Conservation (phyloP, 2,888 invertebrate species). For the Pseudolycoriella hygida region DNA sequence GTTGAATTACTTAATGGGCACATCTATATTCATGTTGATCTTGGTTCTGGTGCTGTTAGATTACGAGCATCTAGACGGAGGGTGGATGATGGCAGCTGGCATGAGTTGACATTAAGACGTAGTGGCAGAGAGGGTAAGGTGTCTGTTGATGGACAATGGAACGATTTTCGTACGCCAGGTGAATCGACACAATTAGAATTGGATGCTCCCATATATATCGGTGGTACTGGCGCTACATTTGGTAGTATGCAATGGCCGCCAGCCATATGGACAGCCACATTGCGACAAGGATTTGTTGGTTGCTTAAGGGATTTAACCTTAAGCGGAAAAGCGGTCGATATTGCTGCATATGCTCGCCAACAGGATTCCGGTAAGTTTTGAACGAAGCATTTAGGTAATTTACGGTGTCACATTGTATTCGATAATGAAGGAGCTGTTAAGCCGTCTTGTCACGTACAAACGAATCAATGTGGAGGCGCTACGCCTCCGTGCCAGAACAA, state of each 20-base stretch:
- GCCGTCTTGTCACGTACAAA: constrained; percentile 70
- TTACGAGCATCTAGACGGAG: constrained; percentile 64
- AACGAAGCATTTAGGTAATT: too few species aligned
- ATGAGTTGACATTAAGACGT: constrained; percentile 69
- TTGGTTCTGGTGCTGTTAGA: constrained; percentile 80
- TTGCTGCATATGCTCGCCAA: constrained; percentile 72
- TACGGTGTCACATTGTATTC: too few species aligned
- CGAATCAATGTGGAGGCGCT: constrained; percentile 61
- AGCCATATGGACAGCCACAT: constrained; percentile 77
- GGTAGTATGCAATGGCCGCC: constrained; percentile 61
- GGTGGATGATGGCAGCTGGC: constrained; percentile 87
- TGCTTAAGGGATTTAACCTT: constrained; percentile 79
- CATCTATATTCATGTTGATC: constrained; percentile 78
- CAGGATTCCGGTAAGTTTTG: constrained; percentile 71
- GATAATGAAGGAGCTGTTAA: constrained; percentile 55
- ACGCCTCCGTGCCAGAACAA: constrained; percentile 80
- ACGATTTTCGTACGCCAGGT: constrained; percentile 81
- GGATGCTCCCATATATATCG: constrained; percentile 75
- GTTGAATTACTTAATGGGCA: constrained; percentile 89
- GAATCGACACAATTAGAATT: constrained; percentile 77
- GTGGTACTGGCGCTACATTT: constrained; percentile 70
- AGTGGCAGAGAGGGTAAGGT: constrained; percentile 71
- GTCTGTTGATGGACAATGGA: constrained; percentile 72
- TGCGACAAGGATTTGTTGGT: constrained; percentile 84
- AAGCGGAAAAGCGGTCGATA: constrained; percentile 74